Evolutionary conservation across 2,888 invertebrate genomes (phyloP), one percentile per base, ranked within the genome.

Genomic region (Orgyia antiqua): DNA sequence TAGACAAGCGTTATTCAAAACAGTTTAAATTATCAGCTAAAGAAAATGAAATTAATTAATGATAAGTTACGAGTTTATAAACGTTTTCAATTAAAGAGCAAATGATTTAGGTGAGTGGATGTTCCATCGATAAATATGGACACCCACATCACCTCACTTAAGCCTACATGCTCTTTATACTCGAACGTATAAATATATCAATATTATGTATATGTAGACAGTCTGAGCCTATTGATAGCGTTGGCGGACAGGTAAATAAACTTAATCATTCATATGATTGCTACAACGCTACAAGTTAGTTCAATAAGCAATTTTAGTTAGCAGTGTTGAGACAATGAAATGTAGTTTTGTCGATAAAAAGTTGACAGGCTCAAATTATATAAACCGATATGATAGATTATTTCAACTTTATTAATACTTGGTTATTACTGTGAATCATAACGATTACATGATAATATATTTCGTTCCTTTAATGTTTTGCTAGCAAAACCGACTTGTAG

Each of bases 211-310:
- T 27, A 40, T 43, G 69, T 58, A 45, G 56, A 55, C 44, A 40
- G 74, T 68, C n/a, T n/a, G n/a, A n/a, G n/a, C n/a, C n/a, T n/a
- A n/a, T n/a, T n/a, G n/a, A n/a, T n/a, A n/a, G n/a, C n/a, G 70
- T 76, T 66, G 71, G 72, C 59, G 75, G 74, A 75, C 68, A 72
- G 50, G 60, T 66, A 70, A 68, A 72, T 67, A 71, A 67, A 65
- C 55, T 61, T 66, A 69, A 69, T 70, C 58, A 70, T 68, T 64
- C 51, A 52, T 54, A 49, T 63, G 66, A 73, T 68, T 70, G 68
- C 60, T 58, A 55, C 63, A 66, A 45, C 55, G 50, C 37, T 45
- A 36, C 31, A 35, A 39, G 39, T 30, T 27, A 17, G 25, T 31
- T 36, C 43, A 43, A 45, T 40, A 33, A 42, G 44, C 32, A 37